Percentiles rank a stretch among this genome's conserved stretches.
Conservation (phyloP, 1,140 invertebrate species). For the Pristionchus pacificus region DNA sequence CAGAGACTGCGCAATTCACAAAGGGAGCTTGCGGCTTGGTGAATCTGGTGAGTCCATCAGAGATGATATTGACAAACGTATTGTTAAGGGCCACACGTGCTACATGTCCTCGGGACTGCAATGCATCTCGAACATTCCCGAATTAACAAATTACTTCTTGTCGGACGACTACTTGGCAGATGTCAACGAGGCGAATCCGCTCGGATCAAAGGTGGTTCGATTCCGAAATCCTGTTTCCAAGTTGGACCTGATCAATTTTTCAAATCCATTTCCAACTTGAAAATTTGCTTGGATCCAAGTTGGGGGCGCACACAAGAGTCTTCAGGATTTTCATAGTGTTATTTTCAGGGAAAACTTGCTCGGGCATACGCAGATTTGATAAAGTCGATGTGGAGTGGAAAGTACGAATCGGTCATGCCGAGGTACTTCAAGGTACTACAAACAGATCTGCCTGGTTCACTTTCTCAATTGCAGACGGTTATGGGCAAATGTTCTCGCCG, state of each 20-base stretch:
- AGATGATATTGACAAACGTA: too few relatives aligned
- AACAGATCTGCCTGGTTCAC: slow-evolving; percentile 1
- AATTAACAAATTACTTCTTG: slow-evolving; percentile 64
- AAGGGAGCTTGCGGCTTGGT: too few relatives aligned
- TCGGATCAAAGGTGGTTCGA: slow-evolving; percentile 65
- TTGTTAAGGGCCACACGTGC: slow-evolving; percentile 67
- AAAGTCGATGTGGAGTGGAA: slow-evolving; percentile 25
- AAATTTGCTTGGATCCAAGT: too few relatives aligned
- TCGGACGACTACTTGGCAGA: slow-evolving; percentile 62
- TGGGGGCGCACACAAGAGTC: too few relatives aligned
- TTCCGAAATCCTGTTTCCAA: too few relatives aligned
- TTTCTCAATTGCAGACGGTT: slow-evolving; percentile 60
- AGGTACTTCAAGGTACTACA: slow-evolving; percentile 64
- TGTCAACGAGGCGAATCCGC: slow-evolving; percentile 66
- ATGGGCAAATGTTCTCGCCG: slow-evolving; percentile 66
- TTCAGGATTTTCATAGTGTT: too few relatives aligned
- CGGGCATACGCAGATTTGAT: slow-evolving; percentile 64
- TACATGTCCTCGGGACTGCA: slow-evolving; percentile 62
- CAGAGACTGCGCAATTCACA: too few relatives aligned
- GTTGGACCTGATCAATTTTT: too few relatives aligned
- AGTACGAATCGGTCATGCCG: slow-evolving; percentile 61
- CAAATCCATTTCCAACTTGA: too few relatives aligned
- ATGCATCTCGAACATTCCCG: slow-evolving; percentile 63
- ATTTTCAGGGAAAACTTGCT: slow-evolving; percentile 63
- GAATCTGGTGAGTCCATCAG: too few relatives aligned